These are phyloP conservation scores for Gisinianus flammeolus DNA, from an alignment of 2,888 invertebrate species.

Conservation along the genomic window DNA sequence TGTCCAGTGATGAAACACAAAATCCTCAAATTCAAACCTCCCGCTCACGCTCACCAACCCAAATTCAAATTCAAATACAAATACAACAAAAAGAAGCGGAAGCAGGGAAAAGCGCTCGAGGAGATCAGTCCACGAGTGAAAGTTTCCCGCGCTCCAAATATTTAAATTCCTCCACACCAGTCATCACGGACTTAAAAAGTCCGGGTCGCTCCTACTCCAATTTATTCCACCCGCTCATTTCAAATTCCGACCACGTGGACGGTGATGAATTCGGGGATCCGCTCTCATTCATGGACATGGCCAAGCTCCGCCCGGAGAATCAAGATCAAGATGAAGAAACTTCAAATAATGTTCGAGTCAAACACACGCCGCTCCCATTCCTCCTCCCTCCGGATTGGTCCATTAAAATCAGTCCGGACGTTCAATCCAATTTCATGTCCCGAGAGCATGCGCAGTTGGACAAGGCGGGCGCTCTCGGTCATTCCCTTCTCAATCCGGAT, in stretches of 20 bases:
- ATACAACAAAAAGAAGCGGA: too few relatives aligned
- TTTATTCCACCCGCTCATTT: not conserved
- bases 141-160: not conserved
- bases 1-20: too few relatives aligned
- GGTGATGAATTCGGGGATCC: not conserved
- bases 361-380: too few relatives aligned
- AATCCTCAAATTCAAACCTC: too few relatives aligned
- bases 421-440: not conserved
- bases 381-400: not conserved
- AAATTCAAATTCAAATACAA: too few relatives aligned
- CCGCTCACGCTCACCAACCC: too few relatives aligned
- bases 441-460: not conserved
- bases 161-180: not conserved
- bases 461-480: too few relatives aligned
- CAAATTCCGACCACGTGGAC: not conserved
- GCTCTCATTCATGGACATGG: not conserved
- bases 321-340: not conserved
- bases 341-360: not conserved
- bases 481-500: not conserved
- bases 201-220: not conserved
- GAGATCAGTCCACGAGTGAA: not conserved
- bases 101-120: too few relatives aligned
- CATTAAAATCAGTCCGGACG: not conserved
- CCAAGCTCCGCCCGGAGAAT: not conserved
- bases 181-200: not conserved